phyloP scores from a whole-genome alignment of 2,797 vertebrate species.

The Neosilurus hyrtlii region DNA sequence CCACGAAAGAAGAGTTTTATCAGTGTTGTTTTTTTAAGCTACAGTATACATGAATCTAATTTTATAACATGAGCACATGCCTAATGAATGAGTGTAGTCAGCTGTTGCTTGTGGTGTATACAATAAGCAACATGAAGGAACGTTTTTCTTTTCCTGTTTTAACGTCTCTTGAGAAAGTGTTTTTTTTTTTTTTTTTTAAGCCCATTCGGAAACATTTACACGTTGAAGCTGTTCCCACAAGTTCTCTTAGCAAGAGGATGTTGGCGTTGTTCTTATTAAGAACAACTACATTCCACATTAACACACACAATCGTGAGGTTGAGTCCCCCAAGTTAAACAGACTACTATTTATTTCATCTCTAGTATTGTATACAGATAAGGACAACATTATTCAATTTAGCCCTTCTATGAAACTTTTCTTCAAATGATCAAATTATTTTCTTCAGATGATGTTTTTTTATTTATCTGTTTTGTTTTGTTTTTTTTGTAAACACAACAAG shows the following conservation, averaged over 20 bases:
- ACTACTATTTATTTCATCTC: constrained; percentile 50
- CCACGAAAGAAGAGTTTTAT: not conserved
- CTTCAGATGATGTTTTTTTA: too few relatives aligned
- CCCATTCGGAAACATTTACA: not conserved
- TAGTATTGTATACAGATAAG: constrained; percentile 37
- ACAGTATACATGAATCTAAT: constrained; percentile 11
- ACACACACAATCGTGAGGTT: constrained; percentile 35
- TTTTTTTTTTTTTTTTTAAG: not conserved
- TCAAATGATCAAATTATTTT: too few relatives aligned
- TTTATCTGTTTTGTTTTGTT: too few relatives aligned
- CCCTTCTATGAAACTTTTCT: too few relatives aligned
- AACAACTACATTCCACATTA: constrained; percentile 48
- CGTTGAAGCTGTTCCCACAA: not conserved
- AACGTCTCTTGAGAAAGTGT: constrained; percentile 1
- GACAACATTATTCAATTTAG: too few relatives aligned
- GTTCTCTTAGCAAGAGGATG: not conserved
- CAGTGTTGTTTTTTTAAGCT: not conserved
- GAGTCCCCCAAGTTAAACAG: not conserved
- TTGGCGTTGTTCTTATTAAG: not conserved
- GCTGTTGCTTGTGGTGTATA: not conserved
- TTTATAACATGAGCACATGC: not conserved
- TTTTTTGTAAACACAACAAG: too few relatives aligned
- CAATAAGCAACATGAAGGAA: constrained; percentile 13
- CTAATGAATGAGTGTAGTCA: not conserved
- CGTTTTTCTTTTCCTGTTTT: not conserved